Evolutionary conservation across 2,888 invertebrate genomes (phyloP).

Genomic region (Tromatobia lineatoria): DNA sequence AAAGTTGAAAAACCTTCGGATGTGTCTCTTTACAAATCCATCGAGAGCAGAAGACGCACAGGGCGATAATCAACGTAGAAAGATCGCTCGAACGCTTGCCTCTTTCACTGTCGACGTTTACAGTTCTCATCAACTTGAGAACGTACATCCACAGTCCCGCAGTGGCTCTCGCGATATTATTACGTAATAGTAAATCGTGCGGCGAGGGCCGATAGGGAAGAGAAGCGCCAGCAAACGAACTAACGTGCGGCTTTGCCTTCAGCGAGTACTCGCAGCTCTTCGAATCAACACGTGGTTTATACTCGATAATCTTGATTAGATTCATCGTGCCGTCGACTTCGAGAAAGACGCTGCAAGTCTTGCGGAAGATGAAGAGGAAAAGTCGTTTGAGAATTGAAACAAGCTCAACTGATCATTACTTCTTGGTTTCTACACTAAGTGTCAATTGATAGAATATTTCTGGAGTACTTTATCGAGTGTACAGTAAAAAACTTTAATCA

Average conservation of each 20-base stretch:
- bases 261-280: conserved; percentile 21
- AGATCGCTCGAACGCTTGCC: background rate
- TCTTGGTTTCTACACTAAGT: background rate
- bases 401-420: background rate
- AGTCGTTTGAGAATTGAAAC: background rate
- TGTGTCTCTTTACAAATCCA: no score
- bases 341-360: background rate
- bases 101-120: background rate
- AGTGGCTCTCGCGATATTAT: conserved; percentile 36
- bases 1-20: no score
- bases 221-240: background rate
- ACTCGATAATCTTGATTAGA: conserved; percentile 28
- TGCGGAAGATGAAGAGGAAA: background rate
- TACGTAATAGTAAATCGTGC: conserved; percentile 29
- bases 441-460: background rate
- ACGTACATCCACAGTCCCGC: conserved; percentile 39
- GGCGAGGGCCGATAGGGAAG: background rate
- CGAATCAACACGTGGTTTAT: conserved; percentile 66
- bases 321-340: conserved; percentile 1
- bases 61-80: background rate
- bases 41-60: no score
- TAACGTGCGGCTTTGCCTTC: background rate
- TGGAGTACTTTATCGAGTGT: background rate
- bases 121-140: conserved; percentile 21
- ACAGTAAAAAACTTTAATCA: background rate